Percentiles rank a stretch among this genome's conserved stretches.
phyloP scores from a whole-genome alignment of 2,888 invertebrate species.

The Falcaria lacertinaria region DNA sequence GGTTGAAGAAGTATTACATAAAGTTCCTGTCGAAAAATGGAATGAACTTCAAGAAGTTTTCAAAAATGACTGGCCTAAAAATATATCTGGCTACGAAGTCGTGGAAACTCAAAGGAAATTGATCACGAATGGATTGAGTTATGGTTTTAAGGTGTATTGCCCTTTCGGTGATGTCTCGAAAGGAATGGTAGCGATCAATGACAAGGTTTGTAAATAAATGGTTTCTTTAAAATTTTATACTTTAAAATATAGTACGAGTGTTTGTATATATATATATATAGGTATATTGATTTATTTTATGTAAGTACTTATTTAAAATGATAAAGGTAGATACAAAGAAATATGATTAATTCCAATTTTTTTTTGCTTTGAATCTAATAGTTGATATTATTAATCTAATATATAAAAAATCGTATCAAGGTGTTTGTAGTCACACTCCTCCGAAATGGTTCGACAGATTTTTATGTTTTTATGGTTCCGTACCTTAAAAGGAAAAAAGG shows the following conservation, averaged over 20 bases:
- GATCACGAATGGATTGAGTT: slow-evolving; percentile 30
- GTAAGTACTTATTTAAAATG: no score
- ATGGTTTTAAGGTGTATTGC: slow-evolving; percentile 54
- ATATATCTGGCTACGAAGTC: slow-evolving; percentile 46
- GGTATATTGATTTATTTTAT: not conserved
- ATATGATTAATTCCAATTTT: no score
- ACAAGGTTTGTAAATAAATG: slow-evolving; percentile 31
- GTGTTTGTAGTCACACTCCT: no score
- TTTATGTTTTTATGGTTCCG: no score
- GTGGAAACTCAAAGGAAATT: slow-evolving; percentile 52
- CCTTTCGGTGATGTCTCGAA: slow-evolving; percentile 52
- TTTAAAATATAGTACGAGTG: not conserved
- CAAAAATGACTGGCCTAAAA: slow-evolving; percentile 39
- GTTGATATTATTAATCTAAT: no score
- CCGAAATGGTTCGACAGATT: no score
- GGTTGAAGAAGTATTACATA: slow-evolving; percentile 20
- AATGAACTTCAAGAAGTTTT: slow-evolving; percentile 29
- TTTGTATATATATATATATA: not conserved
- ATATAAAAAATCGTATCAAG: no score
- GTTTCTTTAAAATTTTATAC: not conserved
- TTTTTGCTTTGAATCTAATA: no score
- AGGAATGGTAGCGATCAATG: slow-evolving; percentile 52
- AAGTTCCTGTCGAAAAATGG: slow-evolving; percentile 35
- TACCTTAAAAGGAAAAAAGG: no score
- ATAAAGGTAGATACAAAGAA: no score